Conservation (phyloP, 2,113 vertebrate species). For the Pelodiscus sinensis region DNA sequence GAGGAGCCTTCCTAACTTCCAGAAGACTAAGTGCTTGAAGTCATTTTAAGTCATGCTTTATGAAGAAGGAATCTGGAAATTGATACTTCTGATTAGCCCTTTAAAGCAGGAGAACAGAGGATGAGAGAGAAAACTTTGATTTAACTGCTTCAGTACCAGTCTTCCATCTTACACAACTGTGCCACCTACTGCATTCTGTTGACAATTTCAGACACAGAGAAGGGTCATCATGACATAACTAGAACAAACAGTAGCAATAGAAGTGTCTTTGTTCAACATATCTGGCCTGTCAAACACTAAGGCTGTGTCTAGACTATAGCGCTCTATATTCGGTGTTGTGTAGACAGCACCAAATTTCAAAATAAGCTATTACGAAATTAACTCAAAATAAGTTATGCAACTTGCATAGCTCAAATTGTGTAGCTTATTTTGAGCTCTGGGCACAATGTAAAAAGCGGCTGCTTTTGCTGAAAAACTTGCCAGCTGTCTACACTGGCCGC, state of each 20-base stretch:
- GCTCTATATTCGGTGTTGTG: too few species aligned
- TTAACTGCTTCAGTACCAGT: not conserved
- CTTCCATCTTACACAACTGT: not conserved
- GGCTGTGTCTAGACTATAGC: too few species aligned
- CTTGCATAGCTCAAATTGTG: too few species aligned
- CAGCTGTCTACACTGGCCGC: too few species aligned
- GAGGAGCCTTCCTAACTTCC: not conserved
- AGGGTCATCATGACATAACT: not conserved
- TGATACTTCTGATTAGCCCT: accelerated
- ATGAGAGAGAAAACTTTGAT: not conserved
- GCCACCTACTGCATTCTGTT: not conserved
- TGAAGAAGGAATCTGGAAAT: not conserved
- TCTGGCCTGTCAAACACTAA: not conserved
- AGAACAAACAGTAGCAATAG: not conserved
- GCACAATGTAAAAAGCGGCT: too few species aligned
- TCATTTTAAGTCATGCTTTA: not conserved
- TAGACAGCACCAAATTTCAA: too few species aligned
- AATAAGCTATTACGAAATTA: too few species aligned
- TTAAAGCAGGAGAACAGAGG: not conserved
- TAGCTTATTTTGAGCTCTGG: too few species aligned
- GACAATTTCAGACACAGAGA: not conserved
- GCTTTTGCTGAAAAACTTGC: too few species aligned
- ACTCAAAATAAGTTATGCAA: too few species aligned
- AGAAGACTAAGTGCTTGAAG: not conserved
- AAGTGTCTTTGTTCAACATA: not conserved